phyloP scores from a whole-genome alignment of 2,113 vertebrate genomes.

The Triplophysa dalaica region DNA sequence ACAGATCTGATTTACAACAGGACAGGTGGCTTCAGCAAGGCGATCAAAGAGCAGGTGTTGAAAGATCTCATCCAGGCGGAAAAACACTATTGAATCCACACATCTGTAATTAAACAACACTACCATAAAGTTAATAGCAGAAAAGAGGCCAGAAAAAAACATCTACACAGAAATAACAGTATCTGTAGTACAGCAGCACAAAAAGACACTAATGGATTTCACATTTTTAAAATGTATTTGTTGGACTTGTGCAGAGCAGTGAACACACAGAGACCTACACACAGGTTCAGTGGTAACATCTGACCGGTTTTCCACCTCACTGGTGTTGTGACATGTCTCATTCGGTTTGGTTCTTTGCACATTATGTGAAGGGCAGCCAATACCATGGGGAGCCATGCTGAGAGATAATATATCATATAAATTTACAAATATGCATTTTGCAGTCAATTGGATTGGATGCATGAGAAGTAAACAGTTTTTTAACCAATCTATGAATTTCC shows the following conservation, averaged over 20 bases:
- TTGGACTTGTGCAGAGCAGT: too few relatives aligned
- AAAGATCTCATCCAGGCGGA: neutral
- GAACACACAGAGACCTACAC: neutral
- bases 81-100: conserved; percentile 30
- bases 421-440: neutral
- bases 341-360: neutral
- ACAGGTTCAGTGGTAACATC: neutral
- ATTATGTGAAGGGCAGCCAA: neutral
- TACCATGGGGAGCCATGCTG: neutral
- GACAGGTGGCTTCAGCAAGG: conserved; percentile 10
- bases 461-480: too few relatives aligned
- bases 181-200: too few relatives aligned
- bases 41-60: conserved; percentile 11
- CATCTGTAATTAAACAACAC: conserved; percentile 21
- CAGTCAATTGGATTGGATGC: too few relatives aligned
- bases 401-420: neutral
- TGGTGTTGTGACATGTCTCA: neutral
- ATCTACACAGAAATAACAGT: too few relatives aligned
- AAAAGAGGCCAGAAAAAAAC: too few relatives aligned
- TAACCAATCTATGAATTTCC: too few relatives aligned
- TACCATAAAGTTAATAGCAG: neutral
- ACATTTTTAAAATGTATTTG: too few relatives aligned
- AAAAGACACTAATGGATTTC: too few relatives aligned
- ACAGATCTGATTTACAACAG: conserved; percentile 1
- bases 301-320: neutral